Conservation (phyloP, 2,797 vertebrate genomes). For the Enteromius thamalakanensis region DNA sequence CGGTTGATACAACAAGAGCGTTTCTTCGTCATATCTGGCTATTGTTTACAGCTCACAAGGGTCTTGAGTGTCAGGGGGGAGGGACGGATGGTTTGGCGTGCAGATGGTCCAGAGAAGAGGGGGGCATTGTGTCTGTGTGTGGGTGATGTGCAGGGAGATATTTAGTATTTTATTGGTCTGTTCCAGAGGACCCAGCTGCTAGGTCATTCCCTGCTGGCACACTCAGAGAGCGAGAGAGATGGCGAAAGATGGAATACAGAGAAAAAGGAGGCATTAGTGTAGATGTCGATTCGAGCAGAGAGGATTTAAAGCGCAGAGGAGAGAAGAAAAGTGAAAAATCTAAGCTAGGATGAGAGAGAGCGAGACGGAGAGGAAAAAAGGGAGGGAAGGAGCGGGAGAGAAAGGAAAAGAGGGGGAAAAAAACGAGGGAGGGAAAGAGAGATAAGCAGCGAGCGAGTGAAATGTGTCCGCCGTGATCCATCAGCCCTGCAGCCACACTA, state of each 20-base stretch:
- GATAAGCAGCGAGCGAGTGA: conserved; percentile 74
- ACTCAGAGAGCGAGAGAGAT: conserved; percentile 34
- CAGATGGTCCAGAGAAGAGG: conserved; percentile 56
- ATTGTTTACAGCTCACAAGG: conserved; percentile 42
- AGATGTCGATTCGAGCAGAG: conserved; percentile 50
- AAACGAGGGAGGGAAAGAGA: conserved; percentile 35
- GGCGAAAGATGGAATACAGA: conserved; percentile 33
- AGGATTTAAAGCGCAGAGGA: conserved; percentile 25
- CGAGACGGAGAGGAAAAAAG: conserved; percentile 17
- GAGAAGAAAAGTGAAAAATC: conserved; percentile 32
- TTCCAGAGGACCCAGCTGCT: conserved; percentile 60
- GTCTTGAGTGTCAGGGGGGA: conserved; percentile 39
- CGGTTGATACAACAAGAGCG: neutral
- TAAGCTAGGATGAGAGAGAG: conserved; percentile 19
- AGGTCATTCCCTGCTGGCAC: conserved; percentile 55
- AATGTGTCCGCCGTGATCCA: conserved; percentile 81
- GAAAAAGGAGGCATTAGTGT: conserved; percentile 55
- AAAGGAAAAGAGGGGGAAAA: conserved; percentile 1
- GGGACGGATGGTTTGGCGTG: conserved; percentile 48
- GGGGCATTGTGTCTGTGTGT: conserved; percentile 42
- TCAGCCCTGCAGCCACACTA: conserved; percentile 82
- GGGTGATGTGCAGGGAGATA: conserved; percentile 50
- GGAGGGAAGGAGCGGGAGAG: conserved; percentile 5
- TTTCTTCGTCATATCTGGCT: conserved; percentile 31
- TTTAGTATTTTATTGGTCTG: conserved; percentile 60